phyloP scores from a whole-genome alignment of 2,888 invertebrate genomes.

The Cybosia mesomella region DNA sequence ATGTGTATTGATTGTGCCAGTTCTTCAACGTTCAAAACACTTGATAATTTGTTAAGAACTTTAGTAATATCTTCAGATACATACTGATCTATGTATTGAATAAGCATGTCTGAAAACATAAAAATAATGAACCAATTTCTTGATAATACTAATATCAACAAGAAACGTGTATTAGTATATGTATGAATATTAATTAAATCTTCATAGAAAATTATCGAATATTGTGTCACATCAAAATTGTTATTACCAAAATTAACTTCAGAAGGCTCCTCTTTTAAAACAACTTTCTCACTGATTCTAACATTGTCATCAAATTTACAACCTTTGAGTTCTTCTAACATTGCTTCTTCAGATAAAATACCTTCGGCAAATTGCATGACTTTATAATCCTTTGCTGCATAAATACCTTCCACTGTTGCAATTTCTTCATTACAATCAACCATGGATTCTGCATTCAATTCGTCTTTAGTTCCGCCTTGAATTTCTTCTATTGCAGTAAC shows the following conservation, averaged over 20 bases:
- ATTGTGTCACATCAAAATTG: not conserved
- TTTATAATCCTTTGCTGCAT: too few relatives aligned
- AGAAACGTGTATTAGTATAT: not conserved
- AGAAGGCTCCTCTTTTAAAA: conserved; percentile 18
- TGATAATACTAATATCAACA: not conserved
- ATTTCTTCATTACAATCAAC: not conserved
- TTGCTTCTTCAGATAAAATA: conserved; percentile 15
- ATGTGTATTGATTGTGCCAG: conserved; percentile 54
- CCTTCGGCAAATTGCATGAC: not conserved
- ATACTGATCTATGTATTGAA: conserved; percentile 62
- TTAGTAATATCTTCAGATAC: conserved; percentile 56
- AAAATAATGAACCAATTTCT: not conserved
- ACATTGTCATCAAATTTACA: not conserved
- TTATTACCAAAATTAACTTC: conserved; percentile 8
- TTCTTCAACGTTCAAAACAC: conserved; percentile 45
- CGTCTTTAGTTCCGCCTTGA: conserved; percentile 22
- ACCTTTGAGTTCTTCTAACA: conserved; percentile 22
- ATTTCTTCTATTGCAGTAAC: conserved; percentile 18
- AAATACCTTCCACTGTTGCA: not conserved
- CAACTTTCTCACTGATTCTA: not conserved
- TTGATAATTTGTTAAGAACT: conserved; percentile 51
- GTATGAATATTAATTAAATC: not conserved
- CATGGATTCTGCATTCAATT: conserved; percentile 15
- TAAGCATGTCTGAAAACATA: conserved; percentile 55
- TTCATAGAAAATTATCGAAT: not conserved